Base-by-base conservation (phyloP, 2,888 invertebrate species). In the Drosophila vallismaia region DNA sequence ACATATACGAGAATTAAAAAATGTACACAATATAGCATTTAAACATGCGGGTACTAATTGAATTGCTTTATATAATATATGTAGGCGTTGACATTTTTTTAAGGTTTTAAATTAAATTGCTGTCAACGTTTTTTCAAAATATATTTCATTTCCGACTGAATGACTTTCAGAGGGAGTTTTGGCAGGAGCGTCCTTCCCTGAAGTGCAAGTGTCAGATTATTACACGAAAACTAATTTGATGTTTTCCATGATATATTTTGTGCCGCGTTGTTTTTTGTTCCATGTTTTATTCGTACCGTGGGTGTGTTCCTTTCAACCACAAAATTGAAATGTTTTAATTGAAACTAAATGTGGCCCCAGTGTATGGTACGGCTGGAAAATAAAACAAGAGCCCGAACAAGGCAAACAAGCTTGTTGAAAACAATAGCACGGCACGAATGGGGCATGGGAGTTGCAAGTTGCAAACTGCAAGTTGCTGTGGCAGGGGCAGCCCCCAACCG, bases 271-370 rank as follows among this genome's bases (percentile, higher is more conserved):
- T 45, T 46, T 31, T 14, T 54, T 31, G 58, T 58, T 66, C 50
- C 33, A 36, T 33, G 69, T 68, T 50, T 55, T 40, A 12, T 52
- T 45, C 8, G 38, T 40, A 52, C 52, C 58, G 62, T 38, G 64
- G 76, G 70, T 71, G 77, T 69, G 75, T 80, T 73, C 76, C 80
- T 60, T 87, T 51, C 51, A 64, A 74, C 88, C 85, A 69, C 87
- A 82, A 54, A 82, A 83, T 79, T 88, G 82, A 86, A 82, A 82
- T 88, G 87, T 84, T 80, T 84, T 86, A 88, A 84, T 84, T 84
- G 84, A 86, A 84, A 84, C 87, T 84, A 84, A 84, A 84, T 88
- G 88, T 76, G 71, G 76, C 87, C 81, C 85, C 71, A 72, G 84
- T 88, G 88, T 74, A 85, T 19, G 19, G 19, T 19, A 19, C 75